Evolutionary conservation across 2,888 invertebrate species (phyloP), one percentile per base, ranked within the genome.

Genomic region (Agrotis segetum): DNA sequence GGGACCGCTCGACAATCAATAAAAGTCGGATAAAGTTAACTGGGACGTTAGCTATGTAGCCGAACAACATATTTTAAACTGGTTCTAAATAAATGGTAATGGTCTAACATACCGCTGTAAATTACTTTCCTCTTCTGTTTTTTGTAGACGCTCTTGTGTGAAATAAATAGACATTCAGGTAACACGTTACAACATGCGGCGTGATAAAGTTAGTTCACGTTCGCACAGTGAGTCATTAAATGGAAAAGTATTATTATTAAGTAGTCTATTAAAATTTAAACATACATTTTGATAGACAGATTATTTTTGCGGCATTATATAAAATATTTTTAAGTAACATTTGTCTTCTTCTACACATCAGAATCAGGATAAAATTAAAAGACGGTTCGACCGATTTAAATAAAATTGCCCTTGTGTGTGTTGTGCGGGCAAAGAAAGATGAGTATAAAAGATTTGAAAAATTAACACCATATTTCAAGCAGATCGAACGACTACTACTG

Each of bases 1-100:
- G 58, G 61, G 29, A 47, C 52, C 63, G 56, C 60, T 74, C 60
- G 59, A 70, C 71, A 67, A 77, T 81, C 40, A 73, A 77, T 64
- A 74, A 73, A 66, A 65, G 71, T 62, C 72, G 16, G 49, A 52
- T 60, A 56, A 73, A 47, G 47, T 62, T 69, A 64, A 68, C 62
- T 59, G 47, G 44, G 55, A 50, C 67, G 24, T 68, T 73, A 59
- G 21, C 53, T 11, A 53, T 53, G 73, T 52, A 24, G 21, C 16
- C 44, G 19, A 29, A 16, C 40, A 58, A 69, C 19, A 50, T 69
- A 64, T 58, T 60, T 71, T 47, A 58, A 71, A 59, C 60, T 14
- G 21, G 19, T 55, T 67, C 46, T 71, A 71, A 53, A 53, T 69
- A 63, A 71, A 71, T 61, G 59, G 53, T 67, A 74, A 55, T 56